phyloP scores from a whole-genome alignment of 2,113 vertebrate genomes.

The Pedetes capensis region DNA sequence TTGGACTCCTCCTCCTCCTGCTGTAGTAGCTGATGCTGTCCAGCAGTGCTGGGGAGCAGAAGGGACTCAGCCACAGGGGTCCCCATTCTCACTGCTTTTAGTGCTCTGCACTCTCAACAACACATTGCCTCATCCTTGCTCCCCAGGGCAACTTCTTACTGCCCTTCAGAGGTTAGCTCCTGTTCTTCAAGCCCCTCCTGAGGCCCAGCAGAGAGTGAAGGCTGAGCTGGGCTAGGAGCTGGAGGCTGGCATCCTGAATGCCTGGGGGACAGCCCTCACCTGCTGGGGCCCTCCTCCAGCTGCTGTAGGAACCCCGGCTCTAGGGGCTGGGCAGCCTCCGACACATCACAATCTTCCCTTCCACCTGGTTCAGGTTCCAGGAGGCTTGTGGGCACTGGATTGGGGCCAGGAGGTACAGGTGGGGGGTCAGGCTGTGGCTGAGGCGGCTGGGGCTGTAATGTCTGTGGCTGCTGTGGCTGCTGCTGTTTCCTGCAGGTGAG shows the following conservation, averaged over 20 bases:
- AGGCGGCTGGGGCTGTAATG: constrained; percentile 70
- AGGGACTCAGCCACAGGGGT: constrained; percentile 27
- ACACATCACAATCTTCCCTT: constrained; percentile 67
- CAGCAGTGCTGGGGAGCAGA: constrained; percentile 63
- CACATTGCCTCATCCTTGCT: neutral
- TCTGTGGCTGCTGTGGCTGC: constrained; percentile 62
- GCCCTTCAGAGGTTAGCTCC: neutral
- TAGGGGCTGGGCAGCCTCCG: constrained; percentile 62
- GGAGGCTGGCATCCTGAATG: neutral
- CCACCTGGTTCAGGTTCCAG: constrained; percentile 71
- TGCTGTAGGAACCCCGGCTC: constrained; percentile 61
- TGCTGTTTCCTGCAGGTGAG: constrained; percentile 67
- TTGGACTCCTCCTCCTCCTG: constrained; percentile 77
- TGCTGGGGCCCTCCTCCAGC: constrained; percentile 70
- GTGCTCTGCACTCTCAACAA: neutral
- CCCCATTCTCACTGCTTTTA: neutral
- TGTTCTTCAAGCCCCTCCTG: neutral
- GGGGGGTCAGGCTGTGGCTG: constrained; percentile 76
- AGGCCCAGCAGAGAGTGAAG: neutral
- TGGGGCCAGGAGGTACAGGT: constrained; percentile 68
- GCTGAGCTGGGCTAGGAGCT: neutral
- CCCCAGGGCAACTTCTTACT: neutral
- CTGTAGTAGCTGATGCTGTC: constrained; percentile 64
- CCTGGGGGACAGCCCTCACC: constrained; percentile 55
- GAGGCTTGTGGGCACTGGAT: constrained; percentile 59